phyloP scores from a whole-genome alignment of 2,797 vertebrate species.

The Neosilurus hyrtlii region DNA sequence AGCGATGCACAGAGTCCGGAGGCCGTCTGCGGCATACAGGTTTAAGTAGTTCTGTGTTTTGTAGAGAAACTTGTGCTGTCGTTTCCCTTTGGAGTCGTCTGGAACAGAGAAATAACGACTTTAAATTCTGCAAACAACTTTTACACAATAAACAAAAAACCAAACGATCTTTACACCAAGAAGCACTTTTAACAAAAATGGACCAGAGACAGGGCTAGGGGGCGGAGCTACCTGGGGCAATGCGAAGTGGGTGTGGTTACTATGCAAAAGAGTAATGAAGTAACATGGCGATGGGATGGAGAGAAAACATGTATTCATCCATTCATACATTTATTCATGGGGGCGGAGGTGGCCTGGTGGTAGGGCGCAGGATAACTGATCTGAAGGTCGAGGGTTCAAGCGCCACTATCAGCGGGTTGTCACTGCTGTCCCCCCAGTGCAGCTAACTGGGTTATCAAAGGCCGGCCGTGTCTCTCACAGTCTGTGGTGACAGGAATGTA shows the following conservation, averaged over 20 bases:
- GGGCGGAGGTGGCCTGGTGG: too few relatives aligned
- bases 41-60: conserved; percentile 94
- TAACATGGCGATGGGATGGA: background rate
- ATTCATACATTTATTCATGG: too few relatives aligned
- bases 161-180: background rate
- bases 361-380: too few relatives aligned
- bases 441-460: too few relatives aligned
- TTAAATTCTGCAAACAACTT: background rate
- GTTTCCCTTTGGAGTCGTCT: conserved; percentile 85
- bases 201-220: background rate
- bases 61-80: conserved; percentile 86
- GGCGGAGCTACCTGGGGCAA: background rate
- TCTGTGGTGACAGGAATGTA: too few relatives aligned
- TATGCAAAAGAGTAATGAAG: background rate
- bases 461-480: too few relatives aligned
- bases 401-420: too few relatives aligned
- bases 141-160: background rate
- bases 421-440: too few relatives aligned
- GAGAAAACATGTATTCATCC: too few relatives aligned
- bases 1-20: conserved; percentile 95
- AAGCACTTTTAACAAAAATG: background rate
- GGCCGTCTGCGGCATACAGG: conserved; percentile 88
- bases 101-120: conserved; percentile 11
- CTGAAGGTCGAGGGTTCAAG: too few relatives aligned
- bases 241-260: background rate